A percentile compares a stretch with the other conserved stretches of the same genome.
Conservation (phyloP, 2,113 vertebrate species). For the Ondatra zibethicus region DNA sequence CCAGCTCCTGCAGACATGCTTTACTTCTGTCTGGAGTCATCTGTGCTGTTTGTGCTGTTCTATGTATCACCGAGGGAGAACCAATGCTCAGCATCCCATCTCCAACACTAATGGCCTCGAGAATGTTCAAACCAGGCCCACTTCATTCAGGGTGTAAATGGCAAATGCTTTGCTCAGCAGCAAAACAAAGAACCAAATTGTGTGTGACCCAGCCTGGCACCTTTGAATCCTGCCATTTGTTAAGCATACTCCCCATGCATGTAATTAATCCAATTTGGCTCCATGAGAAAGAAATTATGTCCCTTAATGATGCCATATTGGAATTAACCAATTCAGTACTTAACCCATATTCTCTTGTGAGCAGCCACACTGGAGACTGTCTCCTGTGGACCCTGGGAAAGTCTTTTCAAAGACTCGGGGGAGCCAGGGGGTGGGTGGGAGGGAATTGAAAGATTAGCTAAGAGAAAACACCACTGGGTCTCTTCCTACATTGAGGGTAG, state of each 20-base stretch:
- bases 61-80: not conserved
- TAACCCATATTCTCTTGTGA: not conserved
- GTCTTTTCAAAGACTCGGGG: not conserved
- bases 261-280: conserved; percentile 76
- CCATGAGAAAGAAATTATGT: conserved; percentile 53
- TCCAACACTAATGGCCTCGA: not conserved
- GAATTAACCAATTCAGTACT: conserved; percentile 38
- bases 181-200: conserved; percentile 53
- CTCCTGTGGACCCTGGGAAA: not conserved
- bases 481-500: not conserved
- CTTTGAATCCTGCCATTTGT: not conserved
- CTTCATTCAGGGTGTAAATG: not conserved
- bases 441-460: conserved; percentile 65
- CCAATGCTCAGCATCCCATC: not conserved
- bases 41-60: not conserved
- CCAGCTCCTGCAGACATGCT: not conserved
- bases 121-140: not conserved
- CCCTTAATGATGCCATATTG: conserved; percentile 58
- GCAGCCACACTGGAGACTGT: not conserved
- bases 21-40: not conserved
- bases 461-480: conserved; percentile 63
- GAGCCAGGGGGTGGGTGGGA: accelerated
- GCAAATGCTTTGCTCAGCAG: conserved; percentile 24
- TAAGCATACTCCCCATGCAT: not conserved
- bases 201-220: conserved; percentile 45